phyloP scores from a whole-genome alignment of 2,888 invertebrate genomes.

The Diabrotica balteata region DNA sequence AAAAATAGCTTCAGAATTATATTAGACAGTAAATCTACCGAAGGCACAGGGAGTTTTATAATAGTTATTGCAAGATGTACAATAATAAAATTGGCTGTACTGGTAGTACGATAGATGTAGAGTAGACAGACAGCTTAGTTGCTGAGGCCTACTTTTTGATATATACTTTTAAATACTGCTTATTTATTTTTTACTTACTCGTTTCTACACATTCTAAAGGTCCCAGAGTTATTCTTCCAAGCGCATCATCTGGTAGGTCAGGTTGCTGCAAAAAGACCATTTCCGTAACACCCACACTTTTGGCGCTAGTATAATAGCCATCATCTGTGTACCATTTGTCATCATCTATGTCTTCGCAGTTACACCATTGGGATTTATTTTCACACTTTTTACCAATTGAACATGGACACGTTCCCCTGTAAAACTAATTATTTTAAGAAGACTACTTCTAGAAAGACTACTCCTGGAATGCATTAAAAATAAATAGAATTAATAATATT shows the following conservation, averaged over 20 bases:
- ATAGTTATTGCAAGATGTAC: too few species aligned
- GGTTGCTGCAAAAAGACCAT: conserved; percentile 90
- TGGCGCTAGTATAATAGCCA: conserved; percentile 80
- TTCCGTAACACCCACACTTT: conserved; percentile 86
- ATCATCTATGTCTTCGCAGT: conserved; percentile 84
- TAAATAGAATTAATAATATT: too few species aligned
- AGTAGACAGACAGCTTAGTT: too few species aligned
- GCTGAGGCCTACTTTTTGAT: background rate
- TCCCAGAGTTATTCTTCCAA: conserved; percentile 87
- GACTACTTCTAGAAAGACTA: too few species aligned
- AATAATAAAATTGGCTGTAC: too few species aligned
- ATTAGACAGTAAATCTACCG: too few species aligned
- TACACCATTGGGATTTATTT: conserved; percentile 83
- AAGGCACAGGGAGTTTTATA: too few species aligned
- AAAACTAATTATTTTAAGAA: conserved; percentile 41
- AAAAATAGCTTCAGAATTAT: too few species aligned
- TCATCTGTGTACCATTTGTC: conserved; percentile 90
- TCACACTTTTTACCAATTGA: conserved; percentile 83
- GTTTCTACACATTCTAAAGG: conserved; percentile 94
- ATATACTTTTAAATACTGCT: background rate
- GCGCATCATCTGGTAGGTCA: conserved; percentile 81
- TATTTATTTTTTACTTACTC: conserved; percentile 67
- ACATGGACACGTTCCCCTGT: conserved; percentile 76
- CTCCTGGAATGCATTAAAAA: too few species aligned
- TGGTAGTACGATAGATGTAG: too few species aligned